These are phyloP conservation scores for Phenganax marumi DNA, from an alignment of 92 coral and sea anemone species.

Conservation along the genomic window DNA sequence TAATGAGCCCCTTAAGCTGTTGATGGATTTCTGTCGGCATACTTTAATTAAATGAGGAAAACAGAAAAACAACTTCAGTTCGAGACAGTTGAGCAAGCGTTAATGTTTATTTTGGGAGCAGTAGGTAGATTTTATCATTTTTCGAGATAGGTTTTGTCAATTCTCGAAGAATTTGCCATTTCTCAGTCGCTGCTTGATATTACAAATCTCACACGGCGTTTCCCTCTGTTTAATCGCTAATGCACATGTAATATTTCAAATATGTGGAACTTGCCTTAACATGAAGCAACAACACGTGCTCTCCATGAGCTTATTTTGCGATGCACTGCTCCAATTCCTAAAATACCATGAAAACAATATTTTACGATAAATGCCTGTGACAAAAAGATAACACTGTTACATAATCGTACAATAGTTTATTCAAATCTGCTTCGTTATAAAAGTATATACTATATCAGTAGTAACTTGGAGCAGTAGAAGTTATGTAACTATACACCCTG, in stretches of 20 bases:
- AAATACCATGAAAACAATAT: slow-evolving; percentile 1
- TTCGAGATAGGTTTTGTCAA: not conserved
- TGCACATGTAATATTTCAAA: slow-evolving; percentile 5
- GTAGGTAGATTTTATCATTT: slow-evolving; percentile 1
- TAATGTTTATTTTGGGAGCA: not conserved
- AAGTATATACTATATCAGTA: too few relatives aligned
- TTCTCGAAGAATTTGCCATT: not conserved
- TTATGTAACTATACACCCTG: too few relatives aligned
- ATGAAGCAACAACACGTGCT: not conserved
- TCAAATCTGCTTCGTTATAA: too few relatives aligned
- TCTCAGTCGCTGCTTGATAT: not conserved
- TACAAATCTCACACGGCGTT: not conserved
- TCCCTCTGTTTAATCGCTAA: slow-evolving; percentile 7
- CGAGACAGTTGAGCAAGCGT: not conserved
- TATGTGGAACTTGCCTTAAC: not conserved
- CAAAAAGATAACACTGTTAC: not conserved
- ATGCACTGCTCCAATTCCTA: slow-evolving; percentile 1
- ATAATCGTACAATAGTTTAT: too few relatives aligned
- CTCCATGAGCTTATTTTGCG: not conserved
- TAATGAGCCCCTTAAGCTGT: slow-evolving; percentile 21
- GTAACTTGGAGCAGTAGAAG: too few relatives aligned
- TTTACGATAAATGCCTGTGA: not conserved
- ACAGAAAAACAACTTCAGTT: not conserved
- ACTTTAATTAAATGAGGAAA: not conserved
- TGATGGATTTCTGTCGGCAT: slow-evolving; percentile 24